phyloP scores from a whole-genome alignment of 2,113 vertebrate genomes.

The Mystacornis crossleyi region DNA sequence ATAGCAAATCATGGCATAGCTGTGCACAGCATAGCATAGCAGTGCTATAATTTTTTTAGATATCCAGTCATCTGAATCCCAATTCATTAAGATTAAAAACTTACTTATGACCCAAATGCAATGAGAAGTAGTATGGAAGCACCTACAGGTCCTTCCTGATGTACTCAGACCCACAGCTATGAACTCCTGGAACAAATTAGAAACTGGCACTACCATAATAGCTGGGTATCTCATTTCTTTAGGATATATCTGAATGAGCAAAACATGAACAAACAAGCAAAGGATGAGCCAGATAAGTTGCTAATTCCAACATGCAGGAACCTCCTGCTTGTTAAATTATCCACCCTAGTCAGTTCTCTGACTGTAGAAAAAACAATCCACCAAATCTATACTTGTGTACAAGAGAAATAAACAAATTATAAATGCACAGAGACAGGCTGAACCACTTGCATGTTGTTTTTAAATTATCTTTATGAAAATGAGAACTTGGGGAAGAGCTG shows the following conservation, averaged over 20 bases:
- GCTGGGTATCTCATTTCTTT: conserved; percentile 37
- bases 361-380: background rate
- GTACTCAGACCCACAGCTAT: background rate
- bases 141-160: background rate
- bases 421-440: background rate
- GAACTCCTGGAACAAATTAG: conserved; percentile 11
- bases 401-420: conserved; percentile 1
- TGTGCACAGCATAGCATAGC: background rate
- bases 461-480: background rate
- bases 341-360: background rate
- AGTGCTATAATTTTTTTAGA: background rate
- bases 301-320: conserved; percentile 7
- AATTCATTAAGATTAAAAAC: background rate
- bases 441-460: background rate
- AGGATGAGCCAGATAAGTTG: conserved; percentile 10
- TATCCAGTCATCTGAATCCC: background rate
- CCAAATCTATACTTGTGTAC: background rate
- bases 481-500: background rate
- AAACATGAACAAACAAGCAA: conserved; percentile 38
- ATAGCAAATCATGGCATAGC: background rate
- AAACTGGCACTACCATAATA: background rate
- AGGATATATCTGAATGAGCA: conserved; percentile 11
- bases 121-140: background rate
- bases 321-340: background rate
- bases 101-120: background rate